A percentile compares a stretch with the other conserved stretches of the same genome.
Conservation (phyloP, 2,113 vertebrate genomes). For the Hyla sarda region DNA sequence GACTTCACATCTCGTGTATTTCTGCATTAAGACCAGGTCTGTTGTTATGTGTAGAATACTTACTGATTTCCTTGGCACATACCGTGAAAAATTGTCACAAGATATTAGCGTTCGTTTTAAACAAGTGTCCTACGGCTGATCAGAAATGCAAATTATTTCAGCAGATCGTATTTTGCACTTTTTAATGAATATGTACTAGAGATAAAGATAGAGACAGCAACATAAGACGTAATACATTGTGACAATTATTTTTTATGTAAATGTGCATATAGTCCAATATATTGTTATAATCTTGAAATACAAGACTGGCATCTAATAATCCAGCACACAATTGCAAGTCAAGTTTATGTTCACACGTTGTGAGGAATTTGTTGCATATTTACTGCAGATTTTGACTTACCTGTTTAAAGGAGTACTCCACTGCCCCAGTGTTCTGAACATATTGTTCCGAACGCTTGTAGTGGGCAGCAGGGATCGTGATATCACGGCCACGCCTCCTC, state of each 20-base stretch:
- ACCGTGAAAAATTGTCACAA: conserved; percentile 52
- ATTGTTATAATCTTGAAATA: neutral
- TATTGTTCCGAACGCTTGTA: no score
- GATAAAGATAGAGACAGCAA: conserved; percentile 26
- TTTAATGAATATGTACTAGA: conserved; percentile 49
- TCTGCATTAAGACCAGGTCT: conserved; percentile 48
- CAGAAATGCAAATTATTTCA: conserved; percentile 43
- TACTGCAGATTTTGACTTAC: no score
- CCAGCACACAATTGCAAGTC: no score
- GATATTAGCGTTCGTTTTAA: conserved; percentile 49
- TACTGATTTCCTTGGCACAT: conserved; percentile 53
- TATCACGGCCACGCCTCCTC: no score
- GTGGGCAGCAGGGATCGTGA: no score
- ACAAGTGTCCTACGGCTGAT: conserved; percentile 52
- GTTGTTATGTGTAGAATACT: conserved; percentile 33
- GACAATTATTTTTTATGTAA: conserved; percentile 2
- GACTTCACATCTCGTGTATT: conserved; percentile 45
- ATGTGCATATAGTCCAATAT: neutral
- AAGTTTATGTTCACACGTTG: no score
- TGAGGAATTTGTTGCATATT: no score
- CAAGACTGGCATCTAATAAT: neutral
- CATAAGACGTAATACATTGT: conserved; percentile 20
- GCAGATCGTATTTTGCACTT: conserved; percentile 43
- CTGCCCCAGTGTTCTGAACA: no score
- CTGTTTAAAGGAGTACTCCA: no score